Evolutionary conservation across 1,140 invertebrate species (phyloP), one percentile per base, ranked within the genome.

Genomic region (Drosophila ohnishii): DNA sequence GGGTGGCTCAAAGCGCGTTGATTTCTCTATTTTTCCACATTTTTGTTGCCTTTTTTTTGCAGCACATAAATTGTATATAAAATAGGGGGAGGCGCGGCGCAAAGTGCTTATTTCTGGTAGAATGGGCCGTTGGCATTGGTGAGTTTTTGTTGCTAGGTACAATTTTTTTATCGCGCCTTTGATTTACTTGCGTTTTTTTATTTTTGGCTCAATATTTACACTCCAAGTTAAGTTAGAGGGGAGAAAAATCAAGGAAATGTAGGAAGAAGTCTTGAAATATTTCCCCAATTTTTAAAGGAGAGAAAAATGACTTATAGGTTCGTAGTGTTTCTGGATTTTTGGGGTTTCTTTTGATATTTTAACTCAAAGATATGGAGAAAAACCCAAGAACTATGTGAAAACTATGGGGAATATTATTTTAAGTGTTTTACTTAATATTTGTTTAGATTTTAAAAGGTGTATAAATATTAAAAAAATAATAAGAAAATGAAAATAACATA

Each of bases 111-210:
- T 25, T 55, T 55, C 19, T 22, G 51, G 67, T 35, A 42, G 47
- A 57, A 60, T 64, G 78, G 62, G 72, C 47, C 62, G 44, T 77
- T 70, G 64, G 75, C 58, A 64, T 60, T 78, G 80, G 79, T 81
- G 83, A 83, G 80, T 73, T 87, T 76, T 76, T 86, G 83, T 71
- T 81, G 55, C 79, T 69, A 75, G 73, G 83, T 78, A 35, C 16
- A 51, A 60, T 50, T 62, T 63, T 64, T 55, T 66, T 30, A 35
- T 35, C 19, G 32, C 53, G 42, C 30, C 39, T 74, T 57, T 77
- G 73, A 66, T 77, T 65, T 76, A 69, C 50, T 77, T 51, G 28
- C 11, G 6, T 25, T 62, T 35, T 22, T 22, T 22, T 22, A 14
- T 45, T 39, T 53, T 60, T 22, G 37, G 42, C 75, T 60, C 70